These are phyloP conservation scores for Ischnura elegans DNA, from an alignment of 2,888 invertebrate species.

Conservation along the genomic window DNA sequence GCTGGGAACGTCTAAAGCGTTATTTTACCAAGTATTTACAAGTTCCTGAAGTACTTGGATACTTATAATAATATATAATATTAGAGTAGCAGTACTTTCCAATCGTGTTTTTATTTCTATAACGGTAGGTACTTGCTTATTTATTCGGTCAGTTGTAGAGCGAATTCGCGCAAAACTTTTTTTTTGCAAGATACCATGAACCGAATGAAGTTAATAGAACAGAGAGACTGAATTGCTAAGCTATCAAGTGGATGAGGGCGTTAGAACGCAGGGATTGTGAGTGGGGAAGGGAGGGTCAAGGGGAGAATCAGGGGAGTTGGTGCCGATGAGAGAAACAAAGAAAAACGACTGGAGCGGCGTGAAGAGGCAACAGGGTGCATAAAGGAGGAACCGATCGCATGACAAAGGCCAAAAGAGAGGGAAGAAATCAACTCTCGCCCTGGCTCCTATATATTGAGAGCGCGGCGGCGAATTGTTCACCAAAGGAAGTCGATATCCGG, in stretches of 20 bases:
- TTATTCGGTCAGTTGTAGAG: too few relatives aligned
- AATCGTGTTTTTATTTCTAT: too few relatives aligned
- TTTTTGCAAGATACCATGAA: too few relatives aligned
- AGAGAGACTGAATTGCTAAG: too few relatives aligned
- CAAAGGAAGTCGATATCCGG: slow-evolving; percentile 44
- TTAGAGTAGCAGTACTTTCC: too few relatives aligned
- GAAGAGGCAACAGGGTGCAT: slow-evolving; percentile 6
- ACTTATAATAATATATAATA: too few relatives aligned
- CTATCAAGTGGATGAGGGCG: neutral
- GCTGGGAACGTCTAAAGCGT: too few relatives aligned
- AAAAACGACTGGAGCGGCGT: neutral
- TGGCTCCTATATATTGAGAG: slow-evolving; percentile 19
- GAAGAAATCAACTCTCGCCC: slow-evolving; percentile 9
- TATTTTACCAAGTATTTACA: too few relatives aligned
- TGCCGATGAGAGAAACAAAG: neutral
- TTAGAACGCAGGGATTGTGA: neutral
- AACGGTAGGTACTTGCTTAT: too few relatives aligned
- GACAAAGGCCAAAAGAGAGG: slow-evolving; percentile 21
- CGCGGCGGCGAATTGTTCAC: slow-evolving; percentile 1
- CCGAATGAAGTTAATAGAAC: too few relatives aligned
- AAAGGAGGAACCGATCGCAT: slow-evolving; percentile 22
- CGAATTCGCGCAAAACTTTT: too few relatives aligned
- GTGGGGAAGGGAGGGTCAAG: neutral
- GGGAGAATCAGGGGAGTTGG: neutral
- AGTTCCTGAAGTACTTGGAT: too few relatives aligned